These are phyloP conservation scores for Lonchura striata DNA, from an alignment of 2,113 vertebrate species.

Conservation along the genomic window DNA sequence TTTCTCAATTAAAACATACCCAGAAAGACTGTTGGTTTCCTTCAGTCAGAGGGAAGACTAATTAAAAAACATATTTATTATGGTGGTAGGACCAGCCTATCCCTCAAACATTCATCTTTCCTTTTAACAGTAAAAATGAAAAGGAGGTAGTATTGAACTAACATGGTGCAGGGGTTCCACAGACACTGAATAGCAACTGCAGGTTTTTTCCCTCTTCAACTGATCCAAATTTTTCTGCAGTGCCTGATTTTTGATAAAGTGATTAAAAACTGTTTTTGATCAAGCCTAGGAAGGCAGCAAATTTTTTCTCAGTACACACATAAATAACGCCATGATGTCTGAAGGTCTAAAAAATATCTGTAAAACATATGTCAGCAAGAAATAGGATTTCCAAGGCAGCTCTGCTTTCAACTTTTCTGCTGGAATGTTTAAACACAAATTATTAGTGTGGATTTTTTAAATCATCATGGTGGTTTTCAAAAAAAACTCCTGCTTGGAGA, in stretches of 20 bases:
- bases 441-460: background rate
- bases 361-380: background rate
- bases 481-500: background rate
- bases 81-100: background rate
- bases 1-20: background rate
- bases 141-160: background rate
- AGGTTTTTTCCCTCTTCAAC: background rate
- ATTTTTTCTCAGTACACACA: background rate
- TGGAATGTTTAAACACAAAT: background rate
- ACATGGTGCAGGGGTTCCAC: rapidly evolving
- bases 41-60: background rate
- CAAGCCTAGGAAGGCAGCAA: background rate
- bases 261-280: background rate
- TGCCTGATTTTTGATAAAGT: background rate
- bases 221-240: background rate
- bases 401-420: background rate
- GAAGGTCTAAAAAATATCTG: background rate
- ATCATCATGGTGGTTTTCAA: background rate
- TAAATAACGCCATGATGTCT: background rate
- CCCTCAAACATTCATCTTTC: background rate
- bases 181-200: background rate
- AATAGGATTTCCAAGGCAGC: background rate
- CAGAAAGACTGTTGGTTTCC: background rate
- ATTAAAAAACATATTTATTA: background rate
- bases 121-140: background rate